Evolutionary conservation across 1,140 invertebrate species (phyloP).

Genomic region (Cotesia chilonis): DNA sequence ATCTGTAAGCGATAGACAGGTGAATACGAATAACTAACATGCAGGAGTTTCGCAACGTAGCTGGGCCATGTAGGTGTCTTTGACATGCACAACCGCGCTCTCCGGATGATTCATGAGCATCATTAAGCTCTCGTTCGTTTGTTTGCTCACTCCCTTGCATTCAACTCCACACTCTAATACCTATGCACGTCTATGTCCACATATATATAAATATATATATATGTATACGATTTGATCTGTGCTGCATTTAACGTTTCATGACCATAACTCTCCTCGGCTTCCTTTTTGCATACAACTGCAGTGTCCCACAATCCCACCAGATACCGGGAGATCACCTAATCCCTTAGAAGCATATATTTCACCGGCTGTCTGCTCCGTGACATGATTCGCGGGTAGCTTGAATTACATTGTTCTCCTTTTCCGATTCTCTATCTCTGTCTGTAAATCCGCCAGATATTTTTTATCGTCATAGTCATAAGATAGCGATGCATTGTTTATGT

Average conservation of each 20-base stretch:
- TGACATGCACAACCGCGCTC: conserved; percentile 30
- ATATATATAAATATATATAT: background rate
- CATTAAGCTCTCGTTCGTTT: conserved; percentile 1
- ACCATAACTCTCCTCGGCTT: background rate
- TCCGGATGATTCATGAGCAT: conserved; percentile 40
- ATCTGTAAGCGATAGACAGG: conserved; percentile 27
- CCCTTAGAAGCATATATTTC: no score
- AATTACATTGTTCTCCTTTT: no score
- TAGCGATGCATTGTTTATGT: no score
- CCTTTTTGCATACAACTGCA: no score
- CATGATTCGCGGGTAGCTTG: no score
- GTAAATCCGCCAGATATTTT: no score
- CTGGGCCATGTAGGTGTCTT: conserved; percentile 36
- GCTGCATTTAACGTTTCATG: background rate
- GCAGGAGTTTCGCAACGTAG: background rate
- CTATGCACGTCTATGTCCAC: background rate
- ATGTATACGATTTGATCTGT: background rate
- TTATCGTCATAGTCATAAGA: no score
- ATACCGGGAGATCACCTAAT: no score
- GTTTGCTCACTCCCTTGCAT: conserved; percentile 25
- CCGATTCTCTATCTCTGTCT: no score
- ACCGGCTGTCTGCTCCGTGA: no score
- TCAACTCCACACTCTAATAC: background rate
- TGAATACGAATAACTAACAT: conserved; percentile 21
- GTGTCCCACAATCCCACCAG: no score